phyloP scores from a whole-genome alignment of 2,888 invertebrate genomes.

The Bedellia somnulentella region DNA sequence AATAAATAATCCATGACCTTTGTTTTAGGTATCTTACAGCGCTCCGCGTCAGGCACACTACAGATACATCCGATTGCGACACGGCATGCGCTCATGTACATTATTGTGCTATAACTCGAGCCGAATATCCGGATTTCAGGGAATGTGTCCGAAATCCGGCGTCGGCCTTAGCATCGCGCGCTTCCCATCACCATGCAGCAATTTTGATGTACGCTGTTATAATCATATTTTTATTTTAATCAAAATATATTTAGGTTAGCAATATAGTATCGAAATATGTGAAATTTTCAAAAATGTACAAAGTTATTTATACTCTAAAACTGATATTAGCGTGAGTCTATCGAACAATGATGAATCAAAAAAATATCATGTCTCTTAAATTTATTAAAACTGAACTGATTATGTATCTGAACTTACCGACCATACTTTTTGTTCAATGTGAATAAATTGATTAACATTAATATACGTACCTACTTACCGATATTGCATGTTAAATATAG shows the following conservation, averaged over 20 bases:
- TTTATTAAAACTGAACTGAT: no score
- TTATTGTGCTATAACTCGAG: conserved; percentile 84
- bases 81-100: conserved; percentile 79
- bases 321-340: no score
- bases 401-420: no score
- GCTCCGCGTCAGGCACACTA: conserved; percentile 69
- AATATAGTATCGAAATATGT: not conserved
- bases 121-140: conserved; percentile 80
- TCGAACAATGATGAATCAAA: no score
- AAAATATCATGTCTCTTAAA: no score
- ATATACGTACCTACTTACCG: no score
- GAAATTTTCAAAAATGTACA: no score
- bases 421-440: no score
- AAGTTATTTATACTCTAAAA: no score
- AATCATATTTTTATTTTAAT: conserved; percentile 23
- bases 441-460: no score
- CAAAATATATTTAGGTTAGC: conserved; percentile 12
- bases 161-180: conserved; percentile 69
- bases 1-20: no score
- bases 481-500: no score
- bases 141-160: conserved; percentile 81
- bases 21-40: conserved; percentile 77
- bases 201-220: conserved; percentile 44
- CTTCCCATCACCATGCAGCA: conserved; percentile 40
- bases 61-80: conserved; percentile 62